Percentiles rank a stretch among this genome's conserved stretches.
Conservation (phyloP, 1,140 invertebrate species). For the Drosophila elegans region DNA sequence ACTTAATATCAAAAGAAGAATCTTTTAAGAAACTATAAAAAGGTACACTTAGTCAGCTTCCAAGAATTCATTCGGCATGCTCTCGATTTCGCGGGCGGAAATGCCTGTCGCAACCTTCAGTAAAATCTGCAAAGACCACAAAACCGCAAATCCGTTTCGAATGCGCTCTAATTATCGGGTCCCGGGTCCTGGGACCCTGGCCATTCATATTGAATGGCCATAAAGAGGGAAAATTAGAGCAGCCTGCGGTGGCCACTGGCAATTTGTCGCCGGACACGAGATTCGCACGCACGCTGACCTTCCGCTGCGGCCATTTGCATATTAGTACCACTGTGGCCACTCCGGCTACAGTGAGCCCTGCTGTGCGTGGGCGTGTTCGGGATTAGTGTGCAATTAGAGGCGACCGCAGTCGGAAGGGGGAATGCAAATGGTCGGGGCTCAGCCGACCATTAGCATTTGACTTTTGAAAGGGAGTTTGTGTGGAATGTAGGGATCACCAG, state of each 20-base stretch:
- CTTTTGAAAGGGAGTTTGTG: conserved; percentile 13
- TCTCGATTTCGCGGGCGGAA: conserved; percentile 7
- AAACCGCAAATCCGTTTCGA: conserved; percentile 65
- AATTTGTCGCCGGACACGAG: conserved; percentile 61
- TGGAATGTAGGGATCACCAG: conserved; percentile 5
- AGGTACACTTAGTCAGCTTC: not conserved
- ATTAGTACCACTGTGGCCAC: conserved; percentile 26
- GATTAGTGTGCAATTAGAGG: conserved; percentile 74
- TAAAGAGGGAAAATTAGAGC: conserved; percentile 68
- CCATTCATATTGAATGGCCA: conserved; percentile 56
- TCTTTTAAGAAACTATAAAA: not conserved
- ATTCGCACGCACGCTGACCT: conserved; percentile 83
- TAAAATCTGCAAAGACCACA: conserved; percentile 14
- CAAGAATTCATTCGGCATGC: conserved; percentile 5
- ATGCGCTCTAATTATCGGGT: conserved; percentile 73
- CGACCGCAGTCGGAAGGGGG: conserved; percentile 45
- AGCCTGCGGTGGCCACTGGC: conserved; percentile 52
- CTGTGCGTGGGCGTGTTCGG: conserved; percentile 58
- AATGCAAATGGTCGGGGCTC: conserved; percentile 2
- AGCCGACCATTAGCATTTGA: conserved; percentile 67
- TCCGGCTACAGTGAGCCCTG: conserved; percentile 30
- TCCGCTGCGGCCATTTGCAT: conserved; percentile 77
- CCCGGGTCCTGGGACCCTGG: conserved; percentile 18
- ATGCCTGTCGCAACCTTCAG: conserved; percentile 17
- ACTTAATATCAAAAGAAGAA: not conserved